Evolutionary conservation across 2,113 vertebrate species (phyloP), one percentile per base, ranked within the genome.

Genomic region (Trichomycterus rosablanca): DNA sequence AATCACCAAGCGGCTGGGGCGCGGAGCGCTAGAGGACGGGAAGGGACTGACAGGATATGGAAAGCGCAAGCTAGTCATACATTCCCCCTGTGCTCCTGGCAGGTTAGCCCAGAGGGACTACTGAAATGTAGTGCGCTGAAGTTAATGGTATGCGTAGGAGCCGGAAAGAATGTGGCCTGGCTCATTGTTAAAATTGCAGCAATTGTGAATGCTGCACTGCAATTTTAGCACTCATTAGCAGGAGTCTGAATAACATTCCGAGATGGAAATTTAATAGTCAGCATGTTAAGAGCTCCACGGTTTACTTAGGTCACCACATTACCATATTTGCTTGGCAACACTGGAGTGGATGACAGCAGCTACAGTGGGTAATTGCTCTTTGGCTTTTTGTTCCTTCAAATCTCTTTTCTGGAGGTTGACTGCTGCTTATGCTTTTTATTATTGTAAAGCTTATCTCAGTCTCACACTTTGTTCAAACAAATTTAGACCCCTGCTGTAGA

Each of bases 61-160:
- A 48, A 30, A 42, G 16, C 40, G 46, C 10, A 22, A 43, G 34
- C 40, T 4, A 46, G 51, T 28, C 30, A 10, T 37, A 64, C 62
- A 64, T 56, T 43, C 42, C 39, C 30, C 42, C 43, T 3, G 20
- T 32, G 10, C 51, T 45, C 44, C 42, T 39, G 40, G 45, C 51
- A 39, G 62, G 43, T 48, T 64, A 20, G 62, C 43, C 51, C 30
- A 28, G 52, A 48, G 52, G 22, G 20, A 16, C 34, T n/a, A 15
- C 20, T 22, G 52, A 46, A 48, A 48, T 19, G 30, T 39, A 48
- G 15, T 14, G 30, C 15, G 10, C 42, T 28, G 53, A 24, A 32
- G 67, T 51, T 63, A 63, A 65, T 65, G 61, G 55, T 20, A 60
- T 64, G 34, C 35, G 68, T 70, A 35, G 68, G 62, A 39, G 68